phyloP scores from a whole-genome alignment of 2,113 vertebrate species.

The Corapipo altera region DNA sequence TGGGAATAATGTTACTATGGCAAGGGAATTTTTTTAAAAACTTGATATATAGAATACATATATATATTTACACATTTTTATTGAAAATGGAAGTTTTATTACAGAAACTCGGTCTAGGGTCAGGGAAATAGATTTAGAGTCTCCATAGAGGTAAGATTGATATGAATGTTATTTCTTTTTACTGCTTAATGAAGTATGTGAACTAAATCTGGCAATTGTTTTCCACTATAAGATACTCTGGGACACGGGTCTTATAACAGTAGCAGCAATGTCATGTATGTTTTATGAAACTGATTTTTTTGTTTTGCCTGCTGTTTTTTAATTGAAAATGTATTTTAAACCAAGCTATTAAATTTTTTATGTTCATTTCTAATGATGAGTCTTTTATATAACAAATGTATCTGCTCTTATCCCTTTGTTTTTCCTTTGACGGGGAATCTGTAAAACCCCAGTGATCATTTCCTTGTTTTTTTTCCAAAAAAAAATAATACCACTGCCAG shows the following conservation, averaged over 20 bases:
- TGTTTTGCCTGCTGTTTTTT: slow-evolving; percentile 61
- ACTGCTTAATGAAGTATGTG: slow-evolving; percentile 72
- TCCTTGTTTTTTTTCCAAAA: not conserved
- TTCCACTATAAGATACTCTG: slow-evolving; percentile 61
- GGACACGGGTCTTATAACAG: slow-evolving; percentile 68
- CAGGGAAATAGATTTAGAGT: slow-evolving; percentile 67
- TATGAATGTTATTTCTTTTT: slow-evolving; percentile 32
- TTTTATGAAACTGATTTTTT: slow-evolving; percentile 60
- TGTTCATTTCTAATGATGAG: slow-evolving; percentile 70
- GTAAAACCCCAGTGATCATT: not conserved
- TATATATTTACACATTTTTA: slow-evolving; percentile 61
- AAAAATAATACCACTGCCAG: not conserved
- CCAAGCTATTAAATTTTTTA: slow-evolving; percentile 83
- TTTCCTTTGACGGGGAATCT: not conserved
- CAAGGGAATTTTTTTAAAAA: slow-evolving; percentile 31
- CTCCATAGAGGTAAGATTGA: slow-evolving; percentile 32
- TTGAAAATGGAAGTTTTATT: slow-evolving; percentile 59
- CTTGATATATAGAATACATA: slow-evolving; percentile 29
- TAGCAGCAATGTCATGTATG: slow-evolving; percentile 64
- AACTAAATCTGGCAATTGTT: slow-evolving; percentile 56
- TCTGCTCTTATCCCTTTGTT: not conserved
- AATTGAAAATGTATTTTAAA: slow-evolving; percentile 73
- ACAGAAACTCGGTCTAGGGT: slow-evolving; percentile 56
- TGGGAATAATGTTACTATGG: not conserved
- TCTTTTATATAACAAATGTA: not conserved